Base-by-base conservation (phyloP, 2,113 vertebrate genomes). In the Kryptolebias marmoratus region DNA sequence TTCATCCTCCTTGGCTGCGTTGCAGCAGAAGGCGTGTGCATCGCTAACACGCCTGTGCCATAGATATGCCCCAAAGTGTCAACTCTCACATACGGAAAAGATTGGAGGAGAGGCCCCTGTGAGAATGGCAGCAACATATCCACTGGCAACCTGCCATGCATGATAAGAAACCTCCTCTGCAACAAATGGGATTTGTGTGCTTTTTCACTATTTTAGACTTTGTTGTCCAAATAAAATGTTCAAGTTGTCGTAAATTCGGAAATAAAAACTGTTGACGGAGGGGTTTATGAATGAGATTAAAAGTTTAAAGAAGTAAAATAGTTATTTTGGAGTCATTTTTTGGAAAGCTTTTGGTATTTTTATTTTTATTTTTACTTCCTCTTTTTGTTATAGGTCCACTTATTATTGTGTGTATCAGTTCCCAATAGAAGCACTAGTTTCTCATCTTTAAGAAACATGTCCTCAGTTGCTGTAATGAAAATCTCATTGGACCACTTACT, bases 1-100 rank as follows among this genome's bases (percentile, higher is more conserved):
- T 74, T 82, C 85, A 76, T 73, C 53, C 74, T 80, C 36, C 39
- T 70, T 75, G 7, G 67, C 87, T 42, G 71, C 65, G 76, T 39
- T 63, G 77, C 80, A 64, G 76, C 84, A 82, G 86, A 84, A 88
- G 87, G 90, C 73, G 72, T 65, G 74, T 45, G 79, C 85, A 75
- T 70, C 71, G 47, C 85, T 89, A 85, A 87, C 87, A 80, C 82
- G 75, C 70, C 82, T 70, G 88, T 84, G 90, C 83, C 84, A 79
- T 50, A 63, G 87, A 77, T 87, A 77, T 75, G 86, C 87, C 87
- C 90, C 5, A 68, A 89, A 89, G 85, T 90, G 88, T 90, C 87
- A 88, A 81, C 77, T 71, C 83, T 79, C 85, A 81, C 88, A 75
- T 79, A 81, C 32, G 71, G 76, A 71, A 49, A 68, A 68, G 70